A percentile compares a stretch with the other conserved stretches of the same genome.
phyloP scores from a whole-genome alignment of 2,888 invertebrate species.

The Colletes collaris region DNA sequence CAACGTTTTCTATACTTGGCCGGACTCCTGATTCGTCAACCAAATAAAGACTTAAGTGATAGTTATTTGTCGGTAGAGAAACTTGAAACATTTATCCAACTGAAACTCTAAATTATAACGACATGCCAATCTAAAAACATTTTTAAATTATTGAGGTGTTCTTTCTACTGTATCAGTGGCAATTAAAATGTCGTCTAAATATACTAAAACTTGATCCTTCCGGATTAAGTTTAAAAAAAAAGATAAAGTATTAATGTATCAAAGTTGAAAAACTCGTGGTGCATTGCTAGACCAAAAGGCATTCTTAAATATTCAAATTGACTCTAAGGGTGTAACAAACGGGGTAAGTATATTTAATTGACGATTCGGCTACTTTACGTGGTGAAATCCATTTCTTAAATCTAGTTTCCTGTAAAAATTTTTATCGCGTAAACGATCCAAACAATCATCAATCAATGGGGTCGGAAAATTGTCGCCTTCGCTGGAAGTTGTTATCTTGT shows the following conservation, averaged over 20 bases:
- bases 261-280: slow-evolving; percentile 15
- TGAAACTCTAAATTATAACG: neutral
- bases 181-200: slow-evolving; percentile 13
- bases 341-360: no score
- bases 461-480: slow-evolving; percentile 14
- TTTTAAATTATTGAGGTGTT: neutral
- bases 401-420: slow-evolving; percentile 9
- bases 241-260: neutral
- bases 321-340: no score
- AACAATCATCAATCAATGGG: slow-evolving; percentile 1
- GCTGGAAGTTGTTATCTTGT: neutral
- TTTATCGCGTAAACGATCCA: neutral
- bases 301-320: neutral
- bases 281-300: slow-evolving; percentile 17
- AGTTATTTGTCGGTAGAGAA: neutral
- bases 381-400: neutral
- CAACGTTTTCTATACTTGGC: neutral
- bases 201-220: slow-evolving; percentile 2
- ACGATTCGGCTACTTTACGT: no score
- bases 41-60: slow-evolving; percentile 16
- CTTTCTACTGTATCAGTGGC: neutral
- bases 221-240: neutral
- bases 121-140: neutral
- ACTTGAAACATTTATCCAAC: slow-evolving; percentile 23
- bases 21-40: slow-evolving; percentile 1